phyloP scores from a whole-genome alignment of 2,797 vertebrate genomes.

The Sebastes vulpes region DNA sequence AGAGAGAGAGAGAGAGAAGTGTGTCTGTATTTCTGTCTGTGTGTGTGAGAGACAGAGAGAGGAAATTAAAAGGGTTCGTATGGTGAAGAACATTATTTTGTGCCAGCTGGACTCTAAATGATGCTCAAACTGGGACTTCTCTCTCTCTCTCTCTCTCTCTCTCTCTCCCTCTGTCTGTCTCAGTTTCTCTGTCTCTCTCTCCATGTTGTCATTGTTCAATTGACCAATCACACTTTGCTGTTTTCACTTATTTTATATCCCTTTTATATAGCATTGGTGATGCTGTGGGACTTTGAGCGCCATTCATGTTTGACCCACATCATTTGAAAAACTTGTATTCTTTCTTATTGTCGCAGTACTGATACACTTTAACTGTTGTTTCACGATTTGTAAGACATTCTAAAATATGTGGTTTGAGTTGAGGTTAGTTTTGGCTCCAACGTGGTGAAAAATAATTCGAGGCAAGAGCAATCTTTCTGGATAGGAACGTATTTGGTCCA shows the following conservation, averaged over 20 bases:
- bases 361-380: neutral
- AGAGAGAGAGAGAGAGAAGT: neutral
- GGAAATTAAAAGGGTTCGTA: slow-evolving; percentile 62
- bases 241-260: neutral
- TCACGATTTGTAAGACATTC: neutral
- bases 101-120: slow-evolving; percentile 68
- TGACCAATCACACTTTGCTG: slow-evolving; percentile 22
- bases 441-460: neutral
- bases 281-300: neutral
- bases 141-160: slow-evolving; percentile 6
- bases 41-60: slow-evolving; percentile 17
- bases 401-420: neutral
- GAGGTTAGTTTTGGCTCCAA: neutral
- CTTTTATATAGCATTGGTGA: neutral
- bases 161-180: neutral
- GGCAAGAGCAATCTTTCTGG: neutral
- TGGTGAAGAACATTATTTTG: slow-evolving; percentile 34
- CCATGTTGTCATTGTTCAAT: slow-evolving; percentile 31
- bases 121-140: slow-evolving; percentile 45
- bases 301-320: slow-evolving; percentile 1
- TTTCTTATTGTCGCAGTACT: neutral
- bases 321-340: slow-evolving; percentile 19
- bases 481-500: neutral
- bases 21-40: slow-evolving; percentile 39
- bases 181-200: slow-evolving; percentile 20